Evolutionary conservation across 1,140 invertebrate genomes (phyloP).

Genomic region (Ridgeia piscesae): DNA sequence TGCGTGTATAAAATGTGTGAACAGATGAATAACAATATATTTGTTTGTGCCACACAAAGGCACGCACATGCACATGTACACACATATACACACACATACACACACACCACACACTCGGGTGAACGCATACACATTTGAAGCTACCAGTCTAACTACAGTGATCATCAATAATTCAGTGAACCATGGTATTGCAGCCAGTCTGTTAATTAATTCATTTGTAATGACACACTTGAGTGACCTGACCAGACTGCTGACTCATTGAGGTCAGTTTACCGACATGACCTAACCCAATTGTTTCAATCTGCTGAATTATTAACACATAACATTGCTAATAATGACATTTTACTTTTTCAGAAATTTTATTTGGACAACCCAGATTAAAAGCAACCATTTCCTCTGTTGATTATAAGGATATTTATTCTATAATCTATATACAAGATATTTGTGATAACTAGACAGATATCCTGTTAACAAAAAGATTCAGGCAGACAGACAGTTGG

Average conservation of each 20-base stretch:
- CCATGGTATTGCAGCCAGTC: neutral
- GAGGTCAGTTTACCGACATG: neutral
- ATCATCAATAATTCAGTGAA: neutral
- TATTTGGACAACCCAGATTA: too few relatives aligned
- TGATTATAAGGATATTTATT: neutral
- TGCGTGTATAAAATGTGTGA: too few relatives aligned
- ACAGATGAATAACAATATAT: too few relatives aligned
- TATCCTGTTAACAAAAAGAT: neutral
- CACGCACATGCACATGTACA: too few relatives aligned
- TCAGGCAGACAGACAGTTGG: too few relatives aligned
- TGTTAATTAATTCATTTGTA: neutral
- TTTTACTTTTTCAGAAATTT: neutral
- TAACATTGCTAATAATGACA: neutral
- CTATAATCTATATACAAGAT: neutral
- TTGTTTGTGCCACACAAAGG: too few relatives aligned
- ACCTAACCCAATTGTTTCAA: neutral
- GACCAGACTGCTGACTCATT: neutral
- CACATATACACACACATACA: too few relatives aligned
- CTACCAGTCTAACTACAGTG: neutral
- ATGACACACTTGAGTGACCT: neutral
- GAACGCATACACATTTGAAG: neutral
- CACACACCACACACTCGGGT: neutral
- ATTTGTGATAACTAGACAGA: neutral
- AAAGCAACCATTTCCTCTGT: too few relatives aligned
- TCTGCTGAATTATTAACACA: neutral